A percentile compares a stretch with the other conserved stretches of the same genome.
Conservation (phyloP, 2,888 invertebrate genomes). For the Eustalomyia histrio region DNA sequence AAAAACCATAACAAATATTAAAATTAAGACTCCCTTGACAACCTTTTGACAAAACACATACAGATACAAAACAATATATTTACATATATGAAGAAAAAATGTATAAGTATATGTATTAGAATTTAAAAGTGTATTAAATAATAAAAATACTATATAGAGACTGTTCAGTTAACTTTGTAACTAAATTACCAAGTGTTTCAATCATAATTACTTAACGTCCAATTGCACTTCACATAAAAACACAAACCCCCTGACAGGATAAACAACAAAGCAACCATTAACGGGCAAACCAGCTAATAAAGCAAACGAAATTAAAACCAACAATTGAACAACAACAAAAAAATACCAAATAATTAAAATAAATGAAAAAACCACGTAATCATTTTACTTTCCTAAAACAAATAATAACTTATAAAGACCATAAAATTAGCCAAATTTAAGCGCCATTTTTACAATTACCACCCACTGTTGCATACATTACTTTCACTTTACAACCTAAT, state of each 20-base stretch:
- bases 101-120: neutral
- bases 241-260: constrained; percentile 4
- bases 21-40: constrained; percentile 32
- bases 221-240: neutral
- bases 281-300: neutral
- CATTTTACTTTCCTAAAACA: constrained; percentile 3
- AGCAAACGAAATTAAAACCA: neutral
- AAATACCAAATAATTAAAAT: constrained; percentile 31
- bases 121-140: neutral
- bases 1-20: constrained; percentile 29
- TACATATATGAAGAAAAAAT: neutral
- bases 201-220: constrained; percentile 9
- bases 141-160: constrained; percentile 5
- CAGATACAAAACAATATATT: neutral
- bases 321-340: constrained; percentile 26
- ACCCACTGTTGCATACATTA: constrained; percentile 33
- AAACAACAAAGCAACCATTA: constrained; percentile 11
- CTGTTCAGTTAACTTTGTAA: constrained; percentile 7
- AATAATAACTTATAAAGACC: constrained; percentile 28
- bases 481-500: constrained; percentile 36
- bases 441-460: constrained; percentile 14
- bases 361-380: constrained; percentile 22
- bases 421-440: constrained; percentile 14
- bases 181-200: neutral
- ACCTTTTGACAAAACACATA: constrained; percentile 25